These are phyloP conservation scores for Neodiprion fabricii DNA, from an alignment of 1,140 invertebrate species.

Conservation along the genomic window DNA sequence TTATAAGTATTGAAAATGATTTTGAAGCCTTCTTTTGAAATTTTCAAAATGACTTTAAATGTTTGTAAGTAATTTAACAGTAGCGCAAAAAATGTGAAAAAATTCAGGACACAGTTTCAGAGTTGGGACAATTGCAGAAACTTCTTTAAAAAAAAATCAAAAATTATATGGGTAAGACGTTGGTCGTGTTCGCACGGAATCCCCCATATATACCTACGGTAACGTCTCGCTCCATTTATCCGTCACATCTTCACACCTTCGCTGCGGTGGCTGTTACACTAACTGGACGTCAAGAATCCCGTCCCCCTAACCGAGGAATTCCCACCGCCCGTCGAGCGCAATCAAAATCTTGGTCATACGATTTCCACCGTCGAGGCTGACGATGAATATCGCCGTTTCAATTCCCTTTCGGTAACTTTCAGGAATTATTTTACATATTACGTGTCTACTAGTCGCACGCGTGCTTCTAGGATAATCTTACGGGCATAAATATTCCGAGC, in stretches of 20 bases:
- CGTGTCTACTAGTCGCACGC: too few relatives aligned
- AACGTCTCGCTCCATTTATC: background rate
- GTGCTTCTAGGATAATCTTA: background rate
- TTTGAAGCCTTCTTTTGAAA: too few relatives aligned
- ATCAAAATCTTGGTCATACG: background rate
- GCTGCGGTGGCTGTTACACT: background rate
- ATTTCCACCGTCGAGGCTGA: background rate
- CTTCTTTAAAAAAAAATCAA: too few relatives aligned
- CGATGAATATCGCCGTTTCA: background rate
- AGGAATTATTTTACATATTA: too few relatives aligned
- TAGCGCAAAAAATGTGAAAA: too few relatives aligned
- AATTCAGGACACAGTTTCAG: too few relatives aligned
- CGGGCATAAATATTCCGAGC: background rate
- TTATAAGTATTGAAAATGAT: too few relatives aligned
- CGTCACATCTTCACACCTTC: background rate
- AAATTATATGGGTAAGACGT: too few relatives aligned
- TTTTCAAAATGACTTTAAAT: too few relatives aligned
- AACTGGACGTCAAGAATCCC: background rate
- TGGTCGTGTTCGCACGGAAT: too few relatives aligned
- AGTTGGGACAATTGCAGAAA: too few relatives aligned
- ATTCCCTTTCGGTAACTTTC: background rate
- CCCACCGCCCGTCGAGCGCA: background rate
- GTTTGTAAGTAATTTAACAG: too few relatives aligned
- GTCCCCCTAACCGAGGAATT: background rate
- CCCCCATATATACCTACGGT: background rate